Percentiles rank a stretch among this genome's conserved stretches.
phyloP scores from a whole-genome alignment of 2,888 invertebrate species.

The Lepidocyrtoides sp. region DNA sequence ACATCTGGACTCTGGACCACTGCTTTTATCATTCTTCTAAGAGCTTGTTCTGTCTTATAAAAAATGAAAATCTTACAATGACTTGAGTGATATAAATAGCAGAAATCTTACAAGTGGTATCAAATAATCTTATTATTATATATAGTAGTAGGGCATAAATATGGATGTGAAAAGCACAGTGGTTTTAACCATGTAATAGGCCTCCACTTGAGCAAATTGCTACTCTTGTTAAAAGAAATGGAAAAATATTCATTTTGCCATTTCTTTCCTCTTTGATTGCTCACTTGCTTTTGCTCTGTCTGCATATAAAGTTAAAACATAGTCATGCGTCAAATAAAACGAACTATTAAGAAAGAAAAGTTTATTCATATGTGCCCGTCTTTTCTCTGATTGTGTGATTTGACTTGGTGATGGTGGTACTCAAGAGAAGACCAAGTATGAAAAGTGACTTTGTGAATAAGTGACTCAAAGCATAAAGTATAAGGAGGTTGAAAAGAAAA shows the following conservation, averaged over 20 bases:
- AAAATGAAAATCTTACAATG: neutral
- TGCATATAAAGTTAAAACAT: constrained; percentile 15
- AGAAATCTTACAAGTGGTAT: neutral
- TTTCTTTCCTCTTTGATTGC: neutral
- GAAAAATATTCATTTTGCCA: constrained; percentile 21
- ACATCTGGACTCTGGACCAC: neutral
- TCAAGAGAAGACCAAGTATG: constrained; percentile 4
- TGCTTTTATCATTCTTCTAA: too few species aligned
- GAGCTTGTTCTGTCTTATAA: constrained; percentile 19
- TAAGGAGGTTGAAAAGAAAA: neutral
- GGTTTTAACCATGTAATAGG: neutral
- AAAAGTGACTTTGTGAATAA: constrained; percentile 33
- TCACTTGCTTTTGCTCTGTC: constrained; percentile 4
- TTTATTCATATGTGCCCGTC: constrained; percentile 45
- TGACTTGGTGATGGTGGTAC: constrained; percentile 33
- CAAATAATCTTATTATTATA: neutral
- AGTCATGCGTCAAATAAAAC: constrained; percentile 19
- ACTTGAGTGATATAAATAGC: constrained; percentile 15
- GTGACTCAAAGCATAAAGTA: constrained; percentile 16
- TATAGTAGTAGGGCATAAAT: neutral
- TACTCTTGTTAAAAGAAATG: constrained; percentile 4
- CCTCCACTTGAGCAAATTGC: constrained; percentile 19
- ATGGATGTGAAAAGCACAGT: neutral
- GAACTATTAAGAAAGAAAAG: constrained; percentile 10
- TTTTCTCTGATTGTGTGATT: constrained; percentile 37